These are phyloP conservation scores for Acrocephalus arundinaceus DNA, from an alignment of 2,113 vertebrate species.

Conservation along the genomic window DNA sequence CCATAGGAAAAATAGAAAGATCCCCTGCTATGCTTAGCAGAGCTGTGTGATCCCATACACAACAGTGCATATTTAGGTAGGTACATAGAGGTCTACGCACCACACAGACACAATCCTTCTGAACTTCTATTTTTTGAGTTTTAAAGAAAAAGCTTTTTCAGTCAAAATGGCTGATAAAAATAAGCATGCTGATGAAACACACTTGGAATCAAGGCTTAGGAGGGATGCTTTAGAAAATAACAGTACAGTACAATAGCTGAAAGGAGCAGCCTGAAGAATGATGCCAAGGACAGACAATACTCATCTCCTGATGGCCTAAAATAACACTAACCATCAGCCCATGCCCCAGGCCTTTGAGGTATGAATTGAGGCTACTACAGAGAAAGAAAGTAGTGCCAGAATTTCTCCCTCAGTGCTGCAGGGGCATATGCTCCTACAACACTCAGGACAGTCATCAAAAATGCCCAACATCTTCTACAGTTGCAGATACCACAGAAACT, in stretches of 20 bases:
- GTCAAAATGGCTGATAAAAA: not conserved
- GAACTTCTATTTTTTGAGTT: not conserved
- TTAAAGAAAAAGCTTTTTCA: not conserved
- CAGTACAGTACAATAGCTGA: not conserved
- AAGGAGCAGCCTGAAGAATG: not conserved
- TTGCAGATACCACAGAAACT: not conserved
- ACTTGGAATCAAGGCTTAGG: not conserved
- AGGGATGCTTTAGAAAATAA: not conserved
- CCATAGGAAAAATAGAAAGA: not conserved
- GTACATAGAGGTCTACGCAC: not conserved
- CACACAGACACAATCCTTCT: not conserved
- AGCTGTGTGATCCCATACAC: not conserved
- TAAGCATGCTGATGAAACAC: not conserved
- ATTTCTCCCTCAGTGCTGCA: not conserved
- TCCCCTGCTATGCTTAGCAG: not conserved
- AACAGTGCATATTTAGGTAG: not conserved
- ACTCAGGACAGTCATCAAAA: not conserved
- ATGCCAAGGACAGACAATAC: not conserved
- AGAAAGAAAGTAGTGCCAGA: not conserved
- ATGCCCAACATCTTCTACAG: fast-evolving
- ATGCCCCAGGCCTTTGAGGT: not conserved
- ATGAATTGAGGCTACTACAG: not conserved
- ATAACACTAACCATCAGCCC: not conserved
- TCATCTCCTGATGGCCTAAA: not conserved
- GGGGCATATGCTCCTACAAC: not conserved